Conservation (phyloP, 1,140 invertebrate species). For the Mercenaria mercenaria region DNA sequence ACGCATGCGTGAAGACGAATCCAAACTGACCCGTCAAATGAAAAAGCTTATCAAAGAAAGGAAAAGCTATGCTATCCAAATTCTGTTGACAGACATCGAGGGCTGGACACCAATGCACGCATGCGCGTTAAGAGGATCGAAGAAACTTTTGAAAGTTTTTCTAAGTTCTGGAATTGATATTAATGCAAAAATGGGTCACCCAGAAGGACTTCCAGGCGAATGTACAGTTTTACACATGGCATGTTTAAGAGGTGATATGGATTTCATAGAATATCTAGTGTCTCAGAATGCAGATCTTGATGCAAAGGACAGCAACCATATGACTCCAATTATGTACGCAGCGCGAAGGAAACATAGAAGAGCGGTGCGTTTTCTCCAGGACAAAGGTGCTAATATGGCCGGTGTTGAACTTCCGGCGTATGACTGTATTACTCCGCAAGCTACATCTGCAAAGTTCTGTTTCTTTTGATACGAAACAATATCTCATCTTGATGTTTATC, state of each 20-base stretch:
- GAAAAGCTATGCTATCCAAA: conserved; percentile 59
- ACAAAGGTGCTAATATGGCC: conserved; percentile 67
- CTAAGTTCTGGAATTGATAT: conserved; percentile 75
- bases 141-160: conserved; percentile 77
- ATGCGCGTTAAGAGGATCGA: conserved; percentile 75
- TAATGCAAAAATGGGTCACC: conserved; percentile 77
- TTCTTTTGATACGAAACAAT: conserved; percentile 70
- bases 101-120: conserved; percentile 82
- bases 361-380: conserved; percentile 65
- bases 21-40: conserved; percentile 70
- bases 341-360: conserved; percentile 50
- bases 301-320: conserved; percentile 70
- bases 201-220: conserved; percentile 73
- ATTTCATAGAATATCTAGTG: conserved; percentile 73
- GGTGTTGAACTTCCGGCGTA: conserved; percentile 41
- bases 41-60: conserved; percentile 76
- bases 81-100: conserved; percentile 74
- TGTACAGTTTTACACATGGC: conserved; percentile 77
- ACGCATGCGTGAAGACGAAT: conserved; percentile 71
- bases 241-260: conserved; percentile 72
- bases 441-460: conserved; percentile 66
- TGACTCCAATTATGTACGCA: conserved; percentile 75
- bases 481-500: no score
- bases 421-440: conserved; percentile 71
- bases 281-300: conserved; percentile 73